Base-by-base conservation (phyloP, 2,113 vertebrate genomes). In the Apteryx owenii region DNA sequence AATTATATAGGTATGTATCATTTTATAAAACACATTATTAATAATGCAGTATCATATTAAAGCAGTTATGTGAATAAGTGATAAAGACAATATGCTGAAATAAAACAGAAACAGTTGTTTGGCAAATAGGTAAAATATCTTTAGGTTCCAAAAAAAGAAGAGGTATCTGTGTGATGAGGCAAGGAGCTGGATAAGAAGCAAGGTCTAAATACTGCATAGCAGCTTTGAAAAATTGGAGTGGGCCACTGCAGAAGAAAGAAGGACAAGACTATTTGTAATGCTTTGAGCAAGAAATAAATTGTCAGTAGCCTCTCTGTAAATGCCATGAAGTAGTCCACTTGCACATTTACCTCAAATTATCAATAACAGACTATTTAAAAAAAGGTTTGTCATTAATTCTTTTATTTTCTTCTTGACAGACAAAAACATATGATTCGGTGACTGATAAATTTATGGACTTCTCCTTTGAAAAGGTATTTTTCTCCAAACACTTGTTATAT, bases 361-460 rank as follows among this genome's bases (percentile, higher is more conserved):
- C 71, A 58, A 4, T 68, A 84, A 76, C 4, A 42, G 56, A 13
- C 31, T n/a, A 17, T 85, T 83, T 33, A 53, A 16, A n/a, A 81
- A 58, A 75, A 88, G 64, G 4, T 8, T 53, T 83, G 33, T 75
- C 70, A 89, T 73, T 66, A 94, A 89, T 86, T 15, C 4, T 17
- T 95, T 88, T 79, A 20, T 88, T 69, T 95, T 76, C 50, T 91
- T 98, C 89, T 91, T 92, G 88, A 81, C 98, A 99, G 99, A 99
- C 99, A 15, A 99, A 99, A 98, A 99, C 99, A 9, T 99, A 99
- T 1, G 99, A 99, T 98, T 99, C 99, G 10, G 99, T 99, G 85
- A 99, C 99, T 8, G 99, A 99, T 98, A 99, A 99, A 96, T 99
- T 99, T 96, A 99, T 99, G 99, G 99, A 99, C 97, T 99, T 99